Evolutionary conservation across 2,113 vertebrate species (phyloP).

Genomic region (Psophia crepitans): DNA sequence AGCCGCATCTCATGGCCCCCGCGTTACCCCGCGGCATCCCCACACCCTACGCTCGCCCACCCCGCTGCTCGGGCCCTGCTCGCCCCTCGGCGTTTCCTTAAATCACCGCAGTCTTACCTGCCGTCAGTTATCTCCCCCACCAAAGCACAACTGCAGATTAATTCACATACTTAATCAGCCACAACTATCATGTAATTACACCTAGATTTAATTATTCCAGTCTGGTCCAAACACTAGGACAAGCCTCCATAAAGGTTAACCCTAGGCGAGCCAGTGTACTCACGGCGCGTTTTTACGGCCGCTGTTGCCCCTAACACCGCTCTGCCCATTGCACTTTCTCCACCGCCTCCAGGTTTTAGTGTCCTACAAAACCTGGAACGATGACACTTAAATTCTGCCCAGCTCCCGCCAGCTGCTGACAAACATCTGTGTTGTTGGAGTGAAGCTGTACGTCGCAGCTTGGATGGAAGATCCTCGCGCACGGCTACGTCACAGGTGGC

Average conservation of each 20-base stretch:
- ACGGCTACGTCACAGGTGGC: no score
- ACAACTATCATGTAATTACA: constrained; percentile 27
- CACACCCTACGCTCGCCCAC: background rate
- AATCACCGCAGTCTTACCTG: background rate
- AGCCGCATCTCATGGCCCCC: background rate
- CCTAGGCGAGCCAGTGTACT: fast-evolving
- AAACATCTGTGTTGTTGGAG: background rate
- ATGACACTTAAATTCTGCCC: background rate
- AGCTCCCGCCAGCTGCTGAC: background rate
- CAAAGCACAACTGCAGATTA: constrained; percentile 8
- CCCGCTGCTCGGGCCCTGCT: background rate
- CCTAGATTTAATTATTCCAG: constrained; percentile 26
- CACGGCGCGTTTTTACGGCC: background rate
- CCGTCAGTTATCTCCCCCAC: background rate
- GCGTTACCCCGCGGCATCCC: background rate
- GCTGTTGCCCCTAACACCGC: background rate
- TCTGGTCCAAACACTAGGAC: background rate
- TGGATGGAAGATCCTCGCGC: background rate
- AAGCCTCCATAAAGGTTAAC: background rate
- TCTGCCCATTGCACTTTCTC: background rate
- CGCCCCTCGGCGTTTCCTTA: background rate
- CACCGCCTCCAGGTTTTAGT: background rate
- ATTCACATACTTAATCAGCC: constrained; percentile 33
- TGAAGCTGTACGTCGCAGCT: background rate
- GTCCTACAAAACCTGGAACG: background rate